A percentile compares a stretch with the other conserved stretches of the same genome.
Evolutionary conservation across 2,888 invertebrate genomes (phyloP).

Genomic region (Cryptophagus acutangulus): DNA sequence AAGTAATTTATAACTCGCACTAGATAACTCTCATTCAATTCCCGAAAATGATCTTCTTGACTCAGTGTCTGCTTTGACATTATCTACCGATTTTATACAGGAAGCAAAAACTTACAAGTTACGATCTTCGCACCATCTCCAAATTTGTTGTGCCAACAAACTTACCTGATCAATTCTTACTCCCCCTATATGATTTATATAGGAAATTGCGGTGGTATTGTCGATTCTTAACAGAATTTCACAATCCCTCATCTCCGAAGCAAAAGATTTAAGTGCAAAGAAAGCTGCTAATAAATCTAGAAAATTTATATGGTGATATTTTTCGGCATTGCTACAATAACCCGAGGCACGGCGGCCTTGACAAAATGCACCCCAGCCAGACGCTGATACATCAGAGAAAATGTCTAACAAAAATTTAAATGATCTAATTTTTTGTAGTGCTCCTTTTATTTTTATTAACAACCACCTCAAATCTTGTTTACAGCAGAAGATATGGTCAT

Average conservation of each 20-base stretch:
- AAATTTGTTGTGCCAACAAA: not conserved
- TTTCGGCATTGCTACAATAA: not conserved
- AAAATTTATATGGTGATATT: no score
- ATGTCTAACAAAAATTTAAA: not conserved
- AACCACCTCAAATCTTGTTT: not conserved
- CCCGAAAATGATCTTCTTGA: no score
- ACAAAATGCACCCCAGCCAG: slow-evolving; percentile 2
- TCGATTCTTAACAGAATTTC: not conserved
- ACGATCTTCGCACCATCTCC: not conserved
- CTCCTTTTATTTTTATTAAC: slow-evolving; percentile 1
- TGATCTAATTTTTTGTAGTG: not conserved
- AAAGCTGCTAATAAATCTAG: not conserved
- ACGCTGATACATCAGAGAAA: not conserved
- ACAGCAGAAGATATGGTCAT: not conserved
- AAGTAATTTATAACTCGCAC: no score
- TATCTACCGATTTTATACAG: not conserved
- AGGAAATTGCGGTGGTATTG: not conserved
- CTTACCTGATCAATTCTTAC: not conserved
- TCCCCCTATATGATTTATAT: not conserved
- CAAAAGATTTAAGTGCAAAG: slow-evolving; percentile 3
- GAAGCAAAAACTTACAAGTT: not conserved
- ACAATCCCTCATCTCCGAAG: not conserved
- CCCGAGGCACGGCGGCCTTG: not conserved
- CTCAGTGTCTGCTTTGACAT: not conserved
- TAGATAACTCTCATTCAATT: no score